phyloP scores from a whole-genome alignment of 2,888 invertebrate species.

The Cartodere bifasciata region DNA sequence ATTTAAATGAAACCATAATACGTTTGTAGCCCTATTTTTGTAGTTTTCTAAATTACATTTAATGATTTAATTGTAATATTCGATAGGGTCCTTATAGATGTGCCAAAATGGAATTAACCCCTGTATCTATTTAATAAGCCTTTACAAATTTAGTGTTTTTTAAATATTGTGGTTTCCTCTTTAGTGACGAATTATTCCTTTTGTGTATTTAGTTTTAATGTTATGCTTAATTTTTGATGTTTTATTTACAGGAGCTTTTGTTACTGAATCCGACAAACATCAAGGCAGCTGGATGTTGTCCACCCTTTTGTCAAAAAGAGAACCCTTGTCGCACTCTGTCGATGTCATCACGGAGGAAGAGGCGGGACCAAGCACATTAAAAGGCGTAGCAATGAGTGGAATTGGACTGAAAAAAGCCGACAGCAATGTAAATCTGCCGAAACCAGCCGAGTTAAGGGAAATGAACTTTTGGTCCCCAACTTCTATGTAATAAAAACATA shows the following conservation, averaged over 20 bases:
- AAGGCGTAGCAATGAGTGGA: slow-evolving; percentile 16
- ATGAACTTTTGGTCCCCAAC: slow-evolving; percentile 82
- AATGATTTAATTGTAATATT: too few relatives aligned
- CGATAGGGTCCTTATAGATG: too few relatives aligned
- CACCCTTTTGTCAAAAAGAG: slow-evolving; percentile 52
- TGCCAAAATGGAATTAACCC: too few relatives aligned
- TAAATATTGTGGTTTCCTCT: too few relatives aligned
- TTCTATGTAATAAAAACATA: slow-evolving; percentile 61
- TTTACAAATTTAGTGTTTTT: too few relatives aligned
- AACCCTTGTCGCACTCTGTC: slow-evolving; percentile 43
- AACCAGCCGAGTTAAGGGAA: slow-evolving; percentile 61
- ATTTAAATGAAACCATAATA: too few relatives aligned
- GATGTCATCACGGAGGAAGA: slow-evolving; percentile 49
- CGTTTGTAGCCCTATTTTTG: too few relatives aligned
- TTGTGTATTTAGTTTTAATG: too few relatives aligned
- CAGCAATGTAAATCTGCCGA: slow-evolving; percentile 37
- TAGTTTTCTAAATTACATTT: too few relatives aligned
- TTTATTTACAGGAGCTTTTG: slow-evolving; percentile 38
- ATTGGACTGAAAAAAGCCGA: slow-evolving; percentile 6
- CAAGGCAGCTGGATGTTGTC: slow-evolving; percentile 50
- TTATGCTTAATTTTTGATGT: too few relatives aligned
- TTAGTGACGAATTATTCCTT: too few relatives aligned
- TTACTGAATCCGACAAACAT: slow-evolving; percentile 32
- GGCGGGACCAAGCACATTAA: slow-evolving; percentile 23
- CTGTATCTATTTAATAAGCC: too few relatives aligned